These are phyloP conservation scores for Ageneiosus marmoratus DNA, from an alignment of 2,113 vertebrate genomes.

Conservation along the genomic window DNA sequence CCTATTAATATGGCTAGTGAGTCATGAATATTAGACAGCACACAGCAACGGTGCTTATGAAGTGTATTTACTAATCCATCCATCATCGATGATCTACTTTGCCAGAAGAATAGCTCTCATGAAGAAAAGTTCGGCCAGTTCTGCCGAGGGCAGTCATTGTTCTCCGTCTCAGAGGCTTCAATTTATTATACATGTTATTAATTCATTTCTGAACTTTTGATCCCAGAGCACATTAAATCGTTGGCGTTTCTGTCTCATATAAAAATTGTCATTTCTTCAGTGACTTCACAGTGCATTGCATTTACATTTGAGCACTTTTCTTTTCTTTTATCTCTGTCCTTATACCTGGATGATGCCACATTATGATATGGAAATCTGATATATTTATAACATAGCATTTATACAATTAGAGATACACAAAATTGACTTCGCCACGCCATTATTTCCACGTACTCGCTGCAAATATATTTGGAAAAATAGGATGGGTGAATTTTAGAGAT, in stretches of 20 bases:
- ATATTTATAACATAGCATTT: not conserved
- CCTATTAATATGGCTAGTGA: not conserved
- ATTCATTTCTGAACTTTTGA: conserved; percentile 45
- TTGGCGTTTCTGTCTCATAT: conserved; percentile 42
- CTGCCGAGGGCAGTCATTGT: not conserved
- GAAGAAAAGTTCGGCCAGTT: conserved; percentile 33
- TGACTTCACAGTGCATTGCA: conserved; percentile 8
- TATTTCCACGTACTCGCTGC: not conserved
- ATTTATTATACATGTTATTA: conserved; percentile 41
- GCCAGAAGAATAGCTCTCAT: conserved; percentile 26
- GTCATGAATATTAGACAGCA: not conserved
- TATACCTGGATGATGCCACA: not conserved
- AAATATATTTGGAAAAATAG: not conserved
- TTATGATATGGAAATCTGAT: not conserved
- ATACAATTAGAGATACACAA: not conserved
- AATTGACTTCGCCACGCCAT: not conserved
- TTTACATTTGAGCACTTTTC: not conserved
- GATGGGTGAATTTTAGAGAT: not conserved
- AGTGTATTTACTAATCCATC: not conserved
- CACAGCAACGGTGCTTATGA: conserved; percentile 17
- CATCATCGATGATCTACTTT: not conserved
- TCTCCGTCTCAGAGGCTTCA: conserved; percentile 29
- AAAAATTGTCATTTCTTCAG: conserved; percentile 46
- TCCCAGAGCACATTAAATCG: conserved; percentile 43
- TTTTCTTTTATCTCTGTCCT: not conserved